These are phyloP conservation scores for Agrochola macilenta DNA, from an alignment of 2,888 invertebrate species.

Conservation along the genomic window DNA sequence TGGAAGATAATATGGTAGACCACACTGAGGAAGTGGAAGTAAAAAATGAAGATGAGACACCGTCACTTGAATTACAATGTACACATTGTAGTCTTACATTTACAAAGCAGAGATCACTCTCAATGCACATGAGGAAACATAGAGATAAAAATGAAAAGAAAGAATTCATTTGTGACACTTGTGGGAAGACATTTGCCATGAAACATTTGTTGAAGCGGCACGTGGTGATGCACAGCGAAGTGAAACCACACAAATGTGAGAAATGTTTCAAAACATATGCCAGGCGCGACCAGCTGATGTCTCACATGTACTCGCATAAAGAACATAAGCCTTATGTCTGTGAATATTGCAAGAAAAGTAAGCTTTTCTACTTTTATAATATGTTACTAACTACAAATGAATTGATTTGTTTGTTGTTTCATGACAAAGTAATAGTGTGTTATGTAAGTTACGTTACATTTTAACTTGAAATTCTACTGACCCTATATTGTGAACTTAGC, in stretches of 20 bases:
- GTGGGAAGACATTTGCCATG: constrained; percentile 83
- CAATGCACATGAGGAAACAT: constrained; percentile 81
- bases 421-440: background rate
- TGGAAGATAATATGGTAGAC: constrained; percentile 63
- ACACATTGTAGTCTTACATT: constrained; percentile 89
- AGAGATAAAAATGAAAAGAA: constrained; percentile 74
- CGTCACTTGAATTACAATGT: constrained; percentile 81
- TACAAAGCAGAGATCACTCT: constrained; percentile 87
- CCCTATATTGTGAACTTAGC: background rate
- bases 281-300: constrained; percentile 89
- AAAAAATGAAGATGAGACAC: constrained; percentile 68
- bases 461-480: background rate
- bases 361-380: constrained; percentile 10
- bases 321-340: constrained; percentile 91
- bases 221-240: constrained; percentile 88
- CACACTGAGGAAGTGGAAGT: constrained; percentile 64
- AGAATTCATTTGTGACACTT: constrained; percentile 84
- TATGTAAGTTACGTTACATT: background rate
- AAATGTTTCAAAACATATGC: constrained; percentile 91
- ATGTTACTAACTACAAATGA: background rate
- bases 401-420: background rate
- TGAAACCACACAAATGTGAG: constrained; percentile 88
- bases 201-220: constrained; percentile 86
- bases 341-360: constrained; percentile 91
- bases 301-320: constrained; percentile 91